Conservation (phyloP, 2,113 vertebrate genomes). For the Gasterosteus nipponicus region DNA sequence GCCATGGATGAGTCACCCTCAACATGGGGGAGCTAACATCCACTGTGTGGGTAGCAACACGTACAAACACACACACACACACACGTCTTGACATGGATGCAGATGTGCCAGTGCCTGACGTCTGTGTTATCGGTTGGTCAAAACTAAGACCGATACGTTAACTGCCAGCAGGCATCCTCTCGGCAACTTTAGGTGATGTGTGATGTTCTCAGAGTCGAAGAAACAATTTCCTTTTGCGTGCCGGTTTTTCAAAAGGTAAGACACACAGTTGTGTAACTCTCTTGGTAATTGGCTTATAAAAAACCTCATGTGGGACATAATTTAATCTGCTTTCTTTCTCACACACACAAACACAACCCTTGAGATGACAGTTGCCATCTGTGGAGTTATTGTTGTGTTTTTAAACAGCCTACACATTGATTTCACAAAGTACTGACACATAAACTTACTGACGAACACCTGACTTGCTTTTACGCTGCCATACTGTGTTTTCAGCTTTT, state of each 20-base stretch:
- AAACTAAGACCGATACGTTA: slow-evolving; percentile 5
- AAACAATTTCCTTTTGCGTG: slow-evolving; percentile 28
- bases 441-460: slow-evolving; percentile 34
- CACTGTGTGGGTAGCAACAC: slow-evolving; percentile 63
- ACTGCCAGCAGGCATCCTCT: slow-evolving; percentile 1
- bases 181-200: not conserved
- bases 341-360: slow-evolving; percentile 41
- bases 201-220: slow-evolving; percentile 1
- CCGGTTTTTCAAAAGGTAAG: slow-evolving; percentile 34
- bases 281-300: slow-evolving; percentile 57
- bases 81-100: slow-evolving; percentile 20
- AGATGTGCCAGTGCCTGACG: slow-evolving; percentile 27
- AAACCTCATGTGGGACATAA: slow-evolving; percentile 55
- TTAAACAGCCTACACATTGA: slow-evolving; percentile 48
- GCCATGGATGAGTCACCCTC: slow-evolving; percentile 78
- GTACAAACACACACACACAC: slow-evolving; percentile 14
- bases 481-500: not conserved
- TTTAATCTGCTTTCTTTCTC: slow-evolving; percentile 55
- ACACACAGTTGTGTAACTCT: slow-evolving; percentile 51
- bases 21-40: slow-evolving; percentile 73
- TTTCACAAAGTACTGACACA: slow-evolving; percentile 49
- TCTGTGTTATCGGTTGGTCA: slow-evolving; percentile 4
- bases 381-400: slow-evolving; percentile 67
- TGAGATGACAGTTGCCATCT: slow-evolving; percentile 63
- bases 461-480: slow-evolving; percentile 27